phyloP scores from a whole-genome alignment of 2,113 vertebrate species.

The Tachycineta bicolor region DNA sequence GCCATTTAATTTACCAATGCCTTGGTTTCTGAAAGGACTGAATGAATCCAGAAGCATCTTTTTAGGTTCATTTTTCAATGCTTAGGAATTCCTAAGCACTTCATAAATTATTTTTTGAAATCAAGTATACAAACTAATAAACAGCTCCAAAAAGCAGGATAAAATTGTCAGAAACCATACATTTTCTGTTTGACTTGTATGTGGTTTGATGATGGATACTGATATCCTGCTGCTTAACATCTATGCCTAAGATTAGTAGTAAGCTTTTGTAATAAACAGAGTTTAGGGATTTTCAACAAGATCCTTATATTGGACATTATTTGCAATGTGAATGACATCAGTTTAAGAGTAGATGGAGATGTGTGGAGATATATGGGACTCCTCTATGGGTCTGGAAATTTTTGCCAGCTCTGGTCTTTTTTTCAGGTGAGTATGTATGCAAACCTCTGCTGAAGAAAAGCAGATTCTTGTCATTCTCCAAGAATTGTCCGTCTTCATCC shows the following conservation, averaged over 20 bases:
- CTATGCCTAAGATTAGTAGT: not conserved
- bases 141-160: not conserved
- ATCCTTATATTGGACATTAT: not conserved
- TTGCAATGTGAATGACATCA: not conserved
- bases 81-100: not conserved
- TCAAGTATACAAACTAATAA: not conserved
- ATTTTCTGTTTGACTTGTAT: not conserved
- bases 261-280: not conserved
- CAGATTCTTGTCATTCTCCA: not conserved
- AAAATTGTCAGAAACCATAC: not conserved
- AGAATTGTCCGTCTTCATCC: not conserved
- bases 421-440: not conserved
- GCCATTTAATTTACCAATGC: accelerated
- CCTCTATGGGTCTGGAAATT: not conserved
- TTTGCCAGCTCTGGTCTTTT: not conserved
- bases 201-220: not conserved
- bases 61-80: not conserved
- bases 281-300: not conserved
- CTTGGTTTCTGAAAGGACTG: not conserved
- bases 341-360: not conserved
- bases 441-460: not conserved
- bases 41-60: not conserved
- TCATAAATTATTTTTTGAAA: not conserved
- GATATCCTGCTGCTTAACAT: not conserved
- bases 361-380: not conserved